Base-by-base conservation (phyloP, 2,888 invertebrate species). In the Danaus chrysippus region DNA sequence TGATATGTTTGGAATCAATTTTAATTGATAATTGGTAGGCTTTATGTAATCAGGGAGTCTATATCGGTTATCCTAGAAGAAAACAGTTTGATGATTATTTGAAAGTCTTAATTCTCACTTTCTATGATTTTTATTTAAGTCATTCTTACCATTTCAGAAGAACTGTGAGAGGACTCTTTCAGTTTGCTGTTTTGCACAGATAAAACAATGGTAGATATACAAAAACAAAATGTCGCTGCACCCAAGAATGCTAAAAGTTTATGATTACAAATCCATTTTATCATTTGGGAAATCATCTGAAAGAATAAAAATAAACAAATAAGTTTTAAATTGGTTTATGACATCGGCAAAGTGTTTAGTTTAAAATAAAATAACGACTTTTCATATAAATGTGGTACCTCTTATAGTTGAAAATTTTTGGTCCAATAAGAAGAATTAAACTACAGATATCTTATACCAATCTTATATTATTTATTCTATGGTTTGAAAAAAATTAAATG, bases 21-120 rank as follows among this genome's bases (percentile, higher is more conserved):
- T 88, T 3, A 97, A 83, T 71, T 94, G 93, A 77, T 97, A 97
- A 65, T 93, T 91, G 15, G 79, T 73, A 0, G 96, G 96, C 42
- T 84, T 76, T 0, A 95, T 82, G 49, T 91, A 77, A 43, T 80
- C 82, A 1, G 95, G 94, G 11, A 96, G 79, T 60, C 86, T 77
- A 65, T 83, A 83, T 61, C 73, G 71, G 12, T 66, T 61, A 23
- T 70, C 59, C 86, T 87, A 76, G 61, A 81, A 83, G 66, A 61
- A 57, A 55, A 54, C 1, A 58, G 9, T 34, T 5, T 34, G 23
- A 34, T 34, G 8, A 8, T 34, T 34, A 34, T 34, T 34, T 34
- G 6, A 34, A 34, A 2, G 6, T 5, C 23, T 34, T 34, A 46
- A 46, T 17, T 34, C 6, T 13, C 13, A 43, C n/a, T 12, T 43